phyloP scores from a whole-genome alignment of 2,113 vertebrate genomes.

The Pangasianodon gigas region DNA sequence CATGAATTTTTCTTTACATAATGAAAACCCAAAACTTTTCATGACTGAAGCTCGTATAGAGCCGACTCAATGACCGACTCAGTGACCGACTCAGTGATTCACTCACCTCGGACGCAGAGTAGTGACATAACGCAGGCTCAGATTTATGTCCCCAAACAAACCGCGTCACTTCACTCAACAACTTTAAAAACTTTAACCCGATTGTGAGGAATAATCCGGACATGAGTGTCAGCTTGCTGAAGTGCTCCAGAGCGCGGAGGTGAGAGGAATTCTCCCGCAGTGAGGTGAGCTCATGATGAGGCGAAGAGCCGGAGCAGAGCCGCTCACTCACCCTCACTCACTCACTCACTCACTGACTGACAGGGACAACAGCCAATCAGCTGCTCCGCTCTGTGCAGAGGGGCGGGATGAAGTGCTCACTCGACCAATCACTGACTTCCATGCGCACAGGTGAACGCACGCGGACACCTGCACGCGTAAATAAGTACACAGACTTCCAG shows the following conservation, averaged over 20 bases:
- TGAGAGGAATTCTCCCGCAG: not conserved
- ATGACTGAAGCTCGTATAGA: not conserved
- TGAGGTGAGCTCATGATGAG: not conserved
- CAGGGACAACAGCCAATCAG: conserved; percentile 21
- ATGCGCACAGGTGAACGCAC: conserved; percentile 3
- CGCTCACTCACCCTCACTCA: not conserved
- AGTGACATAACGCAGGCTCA: conserved; percentile 27
- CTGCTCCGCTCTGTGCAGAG: not conserved
- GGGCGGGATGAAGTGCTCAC: not conserved
- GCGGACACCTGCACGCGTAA: not conserved
- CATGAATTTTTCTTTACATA: not conserved
- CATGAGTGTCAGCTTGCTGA: not conserved
- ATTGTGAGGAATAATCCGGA: not conserved
- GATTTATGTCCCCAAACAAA: not conserved
- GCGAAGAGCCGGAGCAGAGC: not conserved
- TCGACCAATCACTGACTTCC: not conserved
- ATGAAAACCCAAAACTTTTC: not conserved
- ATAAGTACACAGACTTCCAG: fast-evolving
- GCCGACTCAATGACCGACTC: not conserved
- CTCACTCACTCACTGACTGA: not conserved
- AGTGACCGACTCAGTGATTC: not conserved
- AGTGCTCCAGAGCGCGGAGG: not conserved
- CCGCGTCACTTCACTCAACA: not conserved
- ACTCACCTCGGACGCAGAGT: conserved; percentile 44
- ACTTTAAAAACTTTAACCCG: not conserved